These are phyloP conservation scores for Argyresthia albistria DNA, from an alignment of 2,888 invertebrate species.

Conservation along the genomic window DNA sequence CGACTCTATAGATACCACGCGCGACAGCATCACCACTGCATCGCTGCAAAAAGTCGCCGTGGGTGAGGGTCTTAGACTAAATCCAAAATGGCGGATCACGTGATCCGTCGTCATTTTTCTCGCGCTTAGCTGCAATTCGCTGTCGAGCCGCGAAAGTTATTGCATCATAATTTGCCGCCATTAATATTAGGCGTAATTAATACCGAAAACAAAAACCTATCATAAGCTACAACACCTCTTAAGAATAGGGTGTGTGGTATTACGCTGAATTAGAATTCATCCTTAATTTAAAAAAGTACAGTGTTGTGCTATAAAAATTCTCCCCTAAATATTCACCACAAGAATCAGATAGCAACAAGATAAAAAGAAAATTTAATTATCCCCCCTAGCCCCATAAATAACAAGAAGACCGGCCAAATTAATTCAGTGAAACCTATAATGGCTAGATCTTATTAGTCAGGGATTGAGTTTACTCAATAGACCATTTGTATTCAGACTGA, in stretches of 20 bases:
- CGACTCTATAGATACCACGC: too few relatives aligned
- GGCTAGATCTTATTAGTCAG: background rate
- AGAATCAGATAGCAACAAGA: background rate
- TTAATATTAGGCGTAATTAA: background rate
- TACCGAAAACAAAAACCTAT: too few relatives aligned
- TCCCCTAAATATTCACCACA: background rate
- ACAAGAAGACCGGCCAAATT: too few relatives aligned
- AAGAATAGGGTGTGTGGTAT: too few relatives aligned
- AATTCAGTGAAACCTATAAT: slow-evolving; percentile 22
- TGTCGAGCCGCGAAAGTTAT: background rate
- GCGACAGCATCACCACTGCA: too few relatives aligned
- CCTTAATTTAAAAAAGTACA: too few relatives aligned
- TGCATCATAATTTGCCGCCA: background rate
- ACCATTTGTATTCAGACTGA: slow-evolving; percentile 67
- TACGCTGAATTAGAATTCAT: too few relatives aligned
- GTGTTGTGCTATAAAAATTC: too few relatives aligned
- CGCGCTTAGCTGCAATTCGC: background rate
- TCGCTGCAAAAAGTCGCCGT: too few relatives aligned
- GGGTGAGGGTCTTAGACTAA: too few relatives aligned
- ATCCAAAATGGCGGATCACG: background rate
- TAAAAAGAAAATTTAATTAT: background rate
- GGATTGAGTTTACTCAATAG: slow-evolving; percentile 32
- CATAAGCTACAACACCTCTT: too few relatives aligned
- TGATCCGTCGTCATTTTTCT: background rate
- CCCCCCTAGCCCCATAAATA: too few relatives aligned